Base-by-base conservation (phyloP, 35 echinoderm and acorn worm species). In the Ptychodera flava region DNA sequence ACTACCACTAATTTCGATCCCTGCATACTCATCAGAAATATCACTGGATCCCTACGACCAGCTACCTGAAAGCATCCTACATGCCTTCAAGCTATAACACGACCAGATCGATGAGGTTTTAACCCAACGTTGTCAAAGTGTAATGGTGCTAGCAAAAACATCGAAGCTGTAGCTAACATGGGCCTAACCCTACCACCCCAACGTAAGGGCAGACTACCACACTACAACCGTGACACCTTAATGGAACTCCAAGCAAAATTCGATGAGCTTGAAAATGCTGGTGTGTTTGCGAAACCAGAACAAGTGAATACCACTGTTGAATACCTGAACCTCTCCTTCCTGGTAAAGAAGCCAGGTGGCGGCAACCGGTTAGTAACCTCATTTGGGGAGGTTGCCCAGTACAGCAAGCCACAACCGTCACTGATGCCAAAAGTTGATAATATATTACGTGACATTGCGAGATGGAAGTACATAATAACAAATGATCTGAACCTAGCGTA, bases 211-310 rank as follows among this genome's bases (percentile, higher is more conserved):
- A 81, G 80, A 32, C 28, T 81, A 1, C 35, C 82, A 16, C 82
- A 83, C 28, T 83, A 83, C 35, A 83, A 83, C 35, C 32, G 82
- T 15, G 82, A 83, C 33, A 83, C 33, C 16, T 36, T 83, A 34
- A 27, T 83, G 1, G n/a, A 15, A 2, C n/a, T 80, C 1, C 78
- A 83, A 36, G 15, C 35, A 1, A 83, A 36, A 36, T 83, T 83
- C n/a, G 82, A 83, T 37, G 82, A 83, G 1, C 35, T 83, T 1
- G 82, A 83, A 37, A 16, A 2, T 16, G 27, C 37, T 33, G 82
- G 82, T 35, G 82, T 83, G 30, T 83, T 83, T 36, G 82, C 37
- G 33, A 34, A 36, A 36, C 82, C 82, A 1, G 82, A 83, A 37
- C 33, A 83, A 36, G 82, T 37, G 1, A 31, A 36, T 1, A 83